Conservation (phyloP, 2,113 vertebrate species). For the Microtus ochrogaster region DNA sequence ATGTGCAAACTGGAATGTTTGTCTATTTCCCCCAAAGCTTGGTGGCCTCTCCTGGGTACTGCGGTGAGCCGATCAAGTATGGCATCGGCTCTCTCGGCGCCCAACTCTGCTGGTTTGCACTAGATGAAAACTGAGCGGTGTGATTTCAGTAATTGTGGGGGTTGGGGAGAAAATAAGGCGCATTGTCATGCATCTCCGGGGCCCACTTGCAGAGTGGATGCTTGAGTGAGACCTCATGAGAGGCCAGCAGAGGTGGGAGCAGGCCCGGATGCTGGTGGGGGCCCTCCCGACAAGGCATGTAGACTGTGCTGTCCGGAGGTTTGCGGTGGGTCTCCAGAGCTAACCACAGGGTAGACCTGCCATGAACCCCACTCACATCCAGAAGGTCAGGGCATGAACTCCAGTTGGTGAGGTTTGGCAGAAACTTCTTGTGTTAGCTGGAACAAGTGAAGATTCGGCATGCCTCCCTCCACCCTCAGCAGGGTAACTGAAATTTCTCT, state of each 20-base stretch:
- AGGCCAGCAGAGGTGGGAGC: not conserved
- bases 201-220: not conserved
- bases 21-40: not conserved
- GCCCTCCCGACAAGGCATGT: no score
- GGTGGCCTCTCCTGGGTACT: accelerated
- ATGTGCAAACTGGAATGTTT: not conserved
- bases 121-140: not conserved
- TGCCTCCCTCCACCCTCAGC: not conserved
- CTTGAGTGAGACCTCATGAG: not conserved
- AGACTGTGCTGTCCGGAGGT: not conserved
- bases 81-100: not conserved
- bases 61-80: no score
- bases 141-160: not conserved
- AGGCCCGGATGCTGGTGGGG: not conserved
- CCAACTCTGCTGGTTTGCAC: accelerated
- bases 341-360: not conserved
- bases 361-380: not conserved
- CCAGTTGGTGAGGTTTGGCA: not conserved
- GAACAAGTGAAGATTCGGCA: not conserved
- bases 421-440: not conserved
- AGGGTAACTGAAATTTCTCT: not conserved
- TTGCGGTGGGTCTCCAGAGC: not conserved
- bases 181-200: not conserved
- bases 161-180: not conserved
- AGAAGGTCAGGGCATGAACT: not conserved